Percentiles rank a stretch among this genome's conserved stretches.
These are phyloP conservation scores for Zhuqinia jingwanae DNA, from an alignment of 2,888 invertebrate genomes.

Conservation along the genomic window DNA sequence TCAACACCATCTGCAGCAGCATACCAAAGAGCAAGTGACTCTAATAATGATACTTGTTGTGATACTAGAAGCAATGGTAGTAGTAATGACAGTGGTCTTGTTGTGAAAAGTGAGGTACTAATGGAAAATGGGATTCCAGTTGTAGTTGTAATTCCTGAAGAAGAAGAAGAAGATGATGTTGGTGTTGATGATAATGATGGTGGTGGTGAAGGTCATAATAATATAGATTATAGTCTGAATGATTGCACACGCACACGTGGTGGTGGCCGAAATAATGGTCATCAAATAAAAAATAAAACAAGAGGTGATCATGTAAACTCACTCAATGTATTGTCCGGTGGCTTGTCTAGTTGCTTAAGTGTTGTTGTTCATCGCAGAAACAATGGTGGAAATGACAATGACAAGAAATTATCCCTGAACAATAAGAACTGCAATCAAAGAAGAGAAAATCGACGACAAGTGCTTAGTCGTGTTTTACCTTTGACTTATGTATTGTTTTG, in stretches of 20 bases:
- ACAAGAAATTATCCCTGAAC: slow-evolving; percentile 1
- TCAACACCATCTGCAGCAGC: slow-evolving; percentile 19
- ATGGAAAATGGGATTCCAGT: slow-evolving; percentile 38
- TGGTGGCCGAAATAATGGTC: neutral
- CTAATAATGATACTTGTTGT: slow-evolving; percentile 59
- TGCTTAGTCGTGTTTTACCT: slow-evolving; percentile 57
- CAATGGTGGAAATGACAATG: slow-evolving; percentile 5
- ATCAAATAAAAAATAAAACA: slow-evolving; percentile 24
- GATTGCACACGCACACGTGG: slow-evolving; percentile 26
- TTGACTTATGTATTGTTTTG: slow-evolving; percentile 77
- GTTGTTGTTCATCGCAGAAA: slow-evolving; percentile 41
- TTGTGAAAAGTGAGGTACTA: slow-evolving; percentile 46
- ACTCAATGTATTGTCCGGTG: slow-evolving; percentile 14
- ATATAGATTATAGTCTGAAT: neutral
- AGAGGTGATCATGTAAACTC: neutral
- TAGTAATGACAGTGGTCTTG: slow-evolving; percentile 66
- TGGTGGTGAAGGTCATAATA: slow-evolving; percentile 16
- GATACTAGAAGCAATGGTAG: slow-evolving; percentile 30
- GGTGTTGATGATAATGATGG: slow-evolving; percentile 15
- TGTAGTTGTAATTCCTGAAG: neutral
- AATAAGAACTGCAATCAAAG: neutral
- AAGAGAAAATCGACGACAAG: slow-evolving; percentile 25
- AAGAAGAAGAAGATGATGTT: neutral
- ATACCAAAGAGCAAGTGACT: neutral
- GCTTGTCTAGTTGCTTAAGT: slow-evolving; percentile 48